These are phyloP conservation scores for Cotesia congregata DNA, from an alignment of 2,888 invertebrate genomes.

Conservation along the genomic window DNA sequence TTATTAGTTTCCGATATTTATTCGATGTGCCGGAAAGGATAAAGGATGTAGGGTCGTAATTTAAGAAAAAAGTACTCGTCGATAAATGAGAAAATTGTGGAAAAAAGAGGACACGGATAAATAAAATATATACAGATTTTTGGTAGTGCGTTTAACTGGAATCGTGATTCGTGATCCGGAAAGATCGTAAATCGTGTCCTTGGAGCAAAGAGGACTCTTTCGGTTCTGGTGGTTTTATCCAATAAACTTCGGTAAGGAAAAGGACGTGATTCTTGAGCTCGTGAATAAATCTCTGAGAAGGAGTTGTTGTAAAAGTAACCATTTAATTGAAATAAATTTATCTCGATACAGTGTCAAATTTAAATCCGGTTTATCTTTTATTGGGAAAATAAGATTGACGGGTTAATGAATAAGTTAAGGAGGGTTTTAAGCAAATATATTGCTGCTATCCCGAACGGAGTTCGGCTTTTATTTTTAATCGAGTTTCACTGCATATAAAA, in stretches of 20 bases:
- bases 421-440: background rate
- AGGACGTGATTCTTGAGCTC: background rate
- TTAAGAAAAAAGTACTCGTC: background rate
- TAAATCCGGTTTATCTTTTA: background rate
- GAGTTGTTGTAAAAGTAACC: background rate
- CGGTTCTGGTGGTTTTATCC: background rate
- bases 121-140: background rate
- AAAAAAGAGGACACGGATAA: background rate
- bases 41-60: background rate
- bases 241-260: background rate
- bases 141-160: conserved; percentile 5
- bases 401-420: conserved; percentile 1
- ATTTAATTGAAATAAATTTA: background rate
- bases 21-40: background rate
- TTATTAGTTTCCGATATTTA: too few species aligned
- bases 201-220: background rate
- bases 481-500: background rate
- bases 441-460: background rate
- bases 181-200: conserved; percentile 21
- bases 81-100: background rate
- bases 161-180: conserved; percentile 13
- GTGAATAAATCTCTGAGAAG: background rate
- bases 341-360: background rate
- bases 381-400: background rate
- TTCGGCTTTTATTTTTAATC: background rate